phyloP scores from a whole-genome alignment of 2,797 vertebrate genomes.

The Peromyscus eremicus region DNA sequence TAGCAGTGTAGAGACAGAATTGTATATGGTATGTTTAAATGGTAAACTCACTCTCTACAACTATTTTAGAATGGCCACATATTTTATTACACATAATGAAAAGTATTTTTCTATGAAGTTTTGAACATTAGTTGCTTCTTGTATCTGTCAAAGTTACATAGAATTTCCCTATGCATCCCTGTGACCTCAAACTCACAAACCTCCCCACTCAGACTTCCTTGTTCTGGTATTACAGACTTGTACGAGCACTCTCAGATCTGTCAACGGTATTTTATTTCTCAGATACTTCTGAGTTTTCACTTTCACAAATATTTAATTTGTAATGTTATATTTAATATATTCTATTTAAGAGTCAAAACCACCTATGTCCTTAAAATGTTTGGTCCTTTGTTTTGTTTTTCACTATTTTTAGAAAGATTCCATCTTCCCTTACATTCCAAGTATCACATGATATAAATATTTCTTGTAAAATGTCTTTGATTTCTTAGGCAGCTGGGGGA shows the following conservation, averaged over 20 bases:
- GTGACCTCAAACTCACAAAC: background rate
- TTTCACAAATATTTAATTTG: background rate
- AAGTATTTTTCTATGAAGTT: background rate
- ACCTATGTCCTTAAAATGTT: background rate
- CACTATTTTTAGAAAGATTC: background rate
- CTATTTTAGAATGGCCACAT: background rate
- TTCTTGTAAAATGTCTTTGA: background rate
- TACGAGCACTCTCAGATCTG: background rate
- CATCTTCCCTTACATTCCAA: background rate
- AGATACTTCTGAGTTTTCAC: background rate
- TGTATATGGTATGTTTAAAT: background rate
- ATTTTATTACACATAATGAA: background rate
- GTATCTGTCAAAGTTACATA: background rate
- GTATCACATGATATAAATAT: background rate
- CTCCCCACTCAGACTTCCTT: background rate
- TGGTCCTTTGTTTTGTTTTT: background rate
- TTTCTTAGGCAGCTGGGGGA: background rate
- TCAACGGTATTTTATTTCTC: background rate
- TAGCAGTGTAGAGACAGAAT: background rate
- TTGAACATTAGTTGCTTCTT: background rate
- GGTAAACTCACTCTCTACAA: background rate
- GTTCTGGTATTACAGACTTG: background rate
- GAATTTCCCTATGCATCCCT: background rate
- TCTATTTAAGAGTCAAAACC: conserved; percentile 6
- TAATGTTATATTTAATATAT: background rate